Conservation (phyloP, 2,113 vertebrate species). For the Gymnogyps californianus region DNA sequence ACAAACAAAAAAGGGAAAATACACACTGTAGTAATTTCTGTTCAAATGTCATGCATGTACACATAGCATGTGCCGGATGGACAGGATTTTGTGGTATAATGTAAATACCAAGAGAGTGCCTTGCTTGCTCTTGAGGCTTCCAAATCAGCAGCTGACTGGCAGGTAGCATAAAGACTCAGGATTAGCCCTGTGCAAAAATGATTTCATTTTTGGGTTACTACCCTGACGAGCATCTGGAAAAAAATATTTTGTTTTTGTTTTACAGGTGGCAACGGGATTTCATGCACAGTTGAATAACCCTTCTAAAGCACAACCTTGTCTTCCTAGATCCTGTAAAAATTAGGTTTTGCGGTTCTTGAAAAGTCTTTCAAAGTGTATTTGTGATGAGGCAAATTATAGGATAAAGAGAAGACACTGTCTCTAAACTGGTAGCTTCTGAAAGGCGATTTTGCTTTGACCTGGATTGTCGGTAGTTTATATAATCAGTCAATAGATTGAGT, state of each 20-base stretch:
- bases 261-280: not conserved
- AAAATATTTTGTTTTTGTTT: not conserved
- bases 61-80: fast-evolving
- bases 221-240: not conserved
- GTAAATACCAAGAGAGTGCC: not conserved
- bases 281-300: not conserved
- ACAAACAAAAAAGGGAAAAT: not conserved
- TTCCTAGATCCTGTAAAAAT: not conserved
- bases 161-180: not conserved
- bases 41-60: not conserved
- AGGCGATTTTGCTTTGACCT: not conserved
- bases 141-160: not conserved
- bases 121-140: not conserved
- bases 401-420: not conserved
- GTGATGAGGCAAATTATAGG: not conserved
- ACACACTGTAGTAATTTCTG: not conserved
- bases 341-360: not conserved
- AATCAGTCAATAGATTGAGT: not conserved
- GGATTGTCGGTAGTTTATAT: not conserved
- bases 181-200: not conserved
- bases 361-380: not conserved
- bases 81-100: not conserved
- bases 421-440: not conserved
- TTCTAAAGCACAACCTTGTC: not conserved
- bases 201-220: conserved; percentile 5